Evolutionary conservation across 2,888 invertebrate genomes (phyloP).

Genomic region (Harpagoxenus sublaevis): DNA sequence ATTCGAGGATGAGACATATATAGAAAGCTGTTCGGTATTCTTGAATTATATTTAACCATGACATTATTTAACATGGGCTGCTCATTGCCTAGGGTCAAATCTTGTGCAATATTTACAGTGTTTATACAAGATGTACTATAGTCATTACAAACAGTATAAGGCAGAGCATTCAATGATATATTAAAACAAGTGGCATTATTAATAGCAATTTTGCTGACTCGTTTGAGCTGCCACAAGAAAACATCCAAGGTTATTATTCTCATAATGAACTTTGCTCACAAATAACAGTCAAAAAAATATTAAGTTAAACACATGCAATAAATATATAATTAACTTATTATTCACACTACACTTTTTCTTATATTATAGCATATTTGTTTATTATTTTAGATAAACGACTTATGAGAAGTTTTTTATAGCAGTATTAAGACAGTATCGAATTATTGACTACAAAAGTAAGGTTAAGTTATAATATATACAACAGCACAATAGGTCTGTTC

Average conservation of each 20-base stretch:
- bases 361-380: neutral
- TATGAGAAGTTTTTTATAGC: no score
- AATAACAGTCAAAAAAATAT: neutral
- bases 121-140: conserved; percentile 1
- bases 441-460: no score
- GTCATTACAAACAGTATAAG: neutral
- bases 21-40: neutral
- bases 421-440: neutral
- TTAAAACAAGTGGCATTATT: neutral
- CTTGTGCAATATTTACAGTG: neutral
- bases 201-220: neutral
- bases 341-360: neutral
- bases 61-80: neutral
- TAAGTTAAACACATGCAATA: neutral
- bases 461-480: no score
- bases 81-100: neutral
- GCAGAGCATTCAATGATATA: neutral
- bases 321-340: conserved; percentile 2
- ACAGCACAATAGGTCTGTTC: no score
- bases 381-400: neutral
- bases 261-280: neutral
- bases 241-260: neutral
- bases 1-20: neutral
- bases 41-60: neutral
- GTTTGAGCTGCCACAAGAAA: neutral